These are phyloP conservation scores for Hydrochoerus hydrochaeris DNA, from an alignment of 2,113 vertebrate species.

Conservation along the genomic window DNA sequence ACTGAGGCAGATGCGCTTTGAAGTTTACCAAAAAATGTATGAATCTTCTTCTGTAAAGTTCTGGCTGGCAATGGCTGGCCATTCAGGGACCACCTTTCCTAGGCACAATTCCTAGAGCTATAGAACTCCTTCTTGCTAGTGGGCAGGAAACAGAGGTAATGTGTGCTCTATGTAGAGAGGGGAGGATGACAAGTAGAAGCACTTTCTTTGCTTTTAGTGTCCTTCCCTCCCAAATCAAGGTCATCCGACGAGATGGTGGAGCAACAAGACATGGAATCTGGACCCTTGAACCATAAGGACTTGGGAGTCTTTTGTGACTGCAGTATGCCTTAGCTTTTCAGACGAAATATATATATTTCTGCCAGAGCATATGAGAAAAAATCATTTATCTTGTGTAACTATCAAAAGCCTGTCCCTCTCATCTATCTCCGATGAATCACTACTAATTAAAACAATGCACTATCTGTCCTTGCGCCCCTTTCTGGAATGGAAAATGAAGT, in stretches of 20 bases:
- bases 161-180: accelerated
- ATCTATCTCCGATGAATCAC: background rate
- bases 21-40: background rate
- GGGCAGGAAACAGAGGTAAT: background rate
- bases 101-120: background rate
- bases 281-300: background rate
- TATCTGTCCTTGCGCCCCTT: background rate
- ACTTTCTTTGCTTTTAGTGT: background rate
- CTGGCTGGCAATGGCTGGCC: background rate
- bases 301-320: background rate
- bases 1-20: background rate
- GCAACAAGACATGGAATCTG: background rate
- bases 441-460: background rate
- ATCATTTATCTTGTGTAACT: background rate
- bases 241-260: background rate
- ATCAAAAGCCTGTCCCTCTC: background rate
- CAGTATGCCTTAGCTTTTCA: background rate
- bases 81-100: background rate
- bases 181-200: background rate
- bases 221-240: background rate
- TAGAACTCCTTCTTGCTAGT: background rate
- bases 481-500: background rate
- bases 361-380: background rate
- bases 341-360: background rate
- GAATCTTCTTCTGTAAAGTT: background rate